Evolutionary conservation across 35 echinoderm and acorn worm species (phyloP), one percentile per base, ranked within the genome.

Genomic region (Ophiothrix spiculata): DNA sequence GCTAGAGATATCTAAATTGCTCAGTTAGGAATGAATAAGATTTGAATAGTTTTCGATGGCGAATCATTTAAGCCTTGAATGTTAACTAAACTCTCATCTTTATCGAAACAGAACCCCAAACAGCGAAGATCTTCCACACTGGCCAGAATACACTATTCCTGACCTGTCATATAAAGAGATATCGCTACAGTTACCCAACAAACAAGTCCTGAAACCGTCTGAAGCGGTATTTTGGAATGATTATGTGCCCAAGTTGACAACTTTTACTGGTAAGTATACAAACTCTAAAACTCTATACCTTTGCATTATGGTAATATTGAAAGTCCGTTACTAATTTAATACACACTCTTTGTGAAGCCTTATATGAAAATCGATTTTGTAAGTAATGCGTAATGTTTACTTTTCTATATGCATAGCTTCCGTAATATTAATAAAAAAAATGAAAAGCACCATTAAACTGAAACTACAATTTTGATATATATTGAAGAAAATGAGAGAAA

Each of bases 61-160:
- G 1, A 37, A 41, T 32, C 19, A 39, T 28, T 79, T 31, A n/a
- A 19, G 63, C 28, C 14, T 11, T 0, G 33, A 23, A n/a, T 46
- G 34, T 64, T 34, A 16, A 69, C 10, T 76, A 38, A 38, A 16
- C 21, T 23, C 21, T 25, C 32, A 1, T 23, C 42, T 31, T 36
- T 46, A 83, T 33, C 31, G 28, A 60, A 41, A 16, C 35, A 94
- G 92, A 33, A 75, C 84, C 28, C 92, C 92, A 35, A 94, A 86
- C 35, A 40, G 38, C 10, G 82, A 56, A 17, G 36, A 32, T 21
- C 38, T 85, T 36, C 88, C 78, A 79, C 40, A 74, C 37, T 88
- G 81, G 91, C 80, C 77, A 75, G 69, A 46, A 40, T 63, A 35
- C 74, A 81, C 75, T 14, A 31, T 88, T 35, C 76, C 40, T 0